phyloP scores from a whole-genome alignment of 2,888 invertebrate genomes.

The Temnothorax rugatulus region DNA sequence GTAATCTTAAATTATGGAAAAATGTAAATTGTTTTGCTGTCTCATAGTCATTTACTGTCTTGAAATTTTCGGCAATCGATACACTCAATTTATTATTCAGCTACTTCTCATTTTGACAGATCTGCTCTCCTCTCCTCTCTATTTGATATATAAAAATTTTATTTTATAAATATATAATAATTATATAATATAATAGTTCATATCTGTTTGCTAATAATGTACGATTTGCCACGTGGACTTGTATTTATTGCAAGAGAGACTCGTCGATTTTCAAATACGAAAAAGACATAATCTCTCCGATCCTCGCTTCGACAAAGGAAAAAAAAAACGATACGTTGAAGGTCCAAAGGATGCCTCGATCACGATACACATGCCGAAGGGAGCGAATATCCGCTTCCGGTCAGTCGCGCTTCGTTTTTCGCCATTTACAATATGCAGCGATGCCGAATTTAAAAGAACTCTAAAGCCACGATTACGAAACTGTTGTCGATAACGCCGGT shows the following conservation, averaged over 20 bases:
- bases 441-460: conserved; percentile 39
- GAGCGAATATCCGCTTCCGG: conserved; percentile 67
- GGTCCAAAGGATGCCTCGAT: conserved; percentile 67
- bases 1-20: not conserved
- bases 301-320: conserved; percentile 70
- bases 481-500: conserved; percentile 57
- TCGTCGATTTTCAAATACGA: not conserved
- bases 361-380: conserved; percentile 60
- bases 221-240: not conserved
- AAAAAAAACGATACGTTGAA: conserved; percentile 69
- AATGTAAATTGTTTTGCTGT: not conserved
- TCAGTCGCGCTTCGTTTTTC: conserved; percentile 65
- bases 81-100: not conserved
- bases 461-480: conserved; percentile 43
- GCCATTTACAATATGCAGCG: conserved; percentile 52
- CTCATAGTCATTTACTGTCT: not conserved
- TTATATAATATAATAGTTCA: not conserved
- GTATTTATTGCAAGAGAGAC: not conserved
- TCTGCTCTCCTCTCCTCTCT: no score
- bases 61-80: not conserved
- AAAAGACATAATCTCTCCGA: conserved; percentile 53
- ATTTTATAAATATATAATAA: not conserved
- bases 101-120: not conserved
- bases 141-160: not conserved
- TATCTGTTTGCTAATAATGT: not conserved